phyloP scores from a whole-genome alignment of 2,797 vertebrate genomes.

The Tenualosa thibaudeaui region DNA sequence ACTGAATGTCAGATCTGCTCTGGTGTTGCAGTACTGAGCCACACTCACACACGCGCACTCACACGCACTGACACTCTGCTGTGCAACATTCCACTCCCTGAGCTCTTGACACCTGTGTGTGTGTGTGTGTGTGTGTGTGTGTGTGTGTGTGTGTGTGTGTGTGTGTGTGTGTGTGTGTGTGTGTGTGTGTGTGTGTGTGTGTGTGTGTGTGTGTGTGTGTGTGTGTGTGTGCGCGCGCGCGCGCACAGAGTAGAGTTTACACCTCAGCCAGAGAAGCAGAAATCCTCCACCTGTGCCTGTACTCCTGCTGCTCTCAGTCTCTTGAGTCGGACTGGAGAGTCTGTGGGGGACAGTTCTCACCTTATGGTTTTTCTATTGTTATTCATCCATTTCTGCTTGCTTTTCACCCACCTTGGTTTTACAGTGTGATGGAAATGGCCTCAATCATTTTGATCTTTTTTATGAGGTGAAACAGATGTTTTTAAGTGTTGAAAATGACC shows the following conservation, averaged over 20 bases:
- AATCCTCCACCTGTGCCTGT: not conserved
- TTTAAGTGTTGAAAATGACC: not conserved
- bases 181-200: not conserved
- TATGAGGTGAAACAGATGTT: not conserved
- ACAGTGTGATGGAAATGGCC: not conserved
- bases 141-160: too few relatives aligned
- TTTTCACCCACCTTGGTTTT: not conserved
- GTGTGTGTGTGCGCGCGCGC: too few relatives aligned
- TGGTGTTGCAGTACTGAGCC: too few relatives aligned
- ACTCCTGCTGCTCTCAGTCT: not conserved
- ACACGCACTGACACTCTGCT: not conserved
- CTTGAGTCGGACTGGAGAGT: not conserved
- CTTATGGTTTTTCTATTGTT: not conserved
- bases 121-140: not conserved
- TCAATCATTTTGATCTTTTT: not conserved
- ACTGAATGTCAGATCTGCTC: too few relatives aligned
- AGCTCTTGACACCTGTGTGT: not conserved
- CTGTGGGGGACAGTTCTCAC: not conserved
- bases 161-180: not conserved
- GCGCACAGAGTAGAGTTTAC: not conserved
- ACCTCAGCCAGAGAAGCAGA: not conserved
- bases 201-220: not conserved
- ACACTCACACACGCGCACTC: not conserved
- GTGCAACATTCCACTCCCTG: not conserved
- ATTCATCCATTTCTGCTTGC: not conserved